Percentiles rank a stretch among this genome's conserved stretches.
These are phyloP conservation scores for Epistrophella euchroma DNA, from an alignment of 2,888 invertebrate species.

Conservation along the genomic window DNA sequence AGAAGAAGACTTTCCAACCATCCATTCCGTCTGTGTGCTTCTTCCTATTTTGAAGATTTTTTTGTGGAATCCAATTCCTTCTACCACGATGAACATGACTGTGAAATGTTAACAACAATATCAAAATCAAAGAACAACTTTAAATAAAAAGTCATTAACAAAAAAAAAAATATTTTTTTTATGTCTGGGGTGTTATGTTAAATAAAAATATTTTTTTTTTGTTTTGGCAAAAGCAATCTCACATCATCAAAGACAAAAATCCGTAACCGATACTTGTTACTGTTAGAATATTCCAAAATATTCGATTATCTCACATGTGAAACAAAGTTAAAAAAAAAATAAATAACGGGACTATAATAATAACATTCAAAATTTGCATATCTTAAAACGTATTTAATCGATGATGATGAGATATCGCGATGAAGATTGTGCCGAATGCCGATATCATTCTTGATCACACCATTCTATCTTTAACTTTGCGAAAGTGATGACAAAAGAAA, in stretches of 20 bases:
- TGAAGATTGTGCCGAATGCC: conserved; percentile 26
- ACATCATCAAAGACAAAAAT: conserved; percentile 23
- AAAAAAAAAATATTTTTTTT: conserved; percentile 6
- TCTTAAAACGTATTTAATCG: conserved; percentile 49
- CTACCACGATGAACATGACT: conserved; percentile 39
- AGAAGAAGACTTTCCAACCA: conserved; percentile 9
- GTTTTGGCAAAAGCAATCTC: conserved; percentile 12
- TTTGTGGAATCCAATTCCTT: conserved; percentile 14
- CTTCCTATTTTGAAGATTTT: conserved; percentile 35
- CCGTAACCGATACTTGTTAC: conserved; percentile 33
- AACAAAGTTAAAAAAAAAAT: conserved; percentile 4
- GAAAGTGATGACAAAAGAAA: conserved; percentile 8
- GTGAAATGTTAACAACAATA: conserved; percentile 70
- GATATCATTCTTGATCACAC: conserved; percentile 33
- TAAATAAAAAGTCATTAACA: conserved; percentile 28
- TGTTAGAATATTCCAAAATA: conserved; percentile 29
- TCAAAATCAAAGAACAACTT: conserved; percentile 32
- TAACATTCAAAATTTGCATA: conserved; percentile 49
- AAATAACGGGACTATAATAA: conserved; percentile 59
- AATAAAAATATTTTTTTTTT: not conserved
- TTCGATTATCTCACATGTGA: conserved; percentile 36
- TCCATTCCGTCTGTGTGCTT: not conserved
- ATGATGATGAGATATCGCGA: conserved; percentile 56
- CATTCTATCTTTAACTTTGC: conserved; percentile 7
- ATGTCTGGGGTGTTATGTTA: not conserved